Conservation (phyloP, 2,888 invertebrate genomes). For the Neoscelio sp. region DNA sequence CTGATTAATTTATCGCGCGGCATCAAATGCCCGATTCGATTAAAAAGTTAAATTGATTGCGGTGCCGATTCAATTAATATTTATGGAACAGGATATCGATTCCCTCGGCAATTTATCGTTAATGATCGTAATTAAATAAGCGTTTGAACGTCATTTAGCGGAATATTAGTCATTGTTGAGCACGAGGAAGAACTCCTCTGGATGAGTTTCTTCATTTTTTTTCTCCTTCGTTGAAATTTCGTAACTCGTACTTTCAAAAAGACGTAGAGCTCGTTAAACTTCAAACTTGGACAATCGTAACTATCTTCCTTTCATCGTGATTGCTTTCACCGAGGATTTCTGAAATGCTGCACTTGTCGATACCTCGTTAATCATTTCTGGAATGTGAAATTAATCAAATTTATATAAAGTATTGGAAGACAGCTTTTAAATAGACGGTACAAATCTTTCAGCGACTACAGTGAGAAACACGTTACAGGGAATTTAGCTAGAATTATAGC, state of each 20-base stretch:
- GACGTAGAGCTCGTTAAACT: not conserved
- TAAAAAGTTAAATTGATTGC: conserved; percentile 30
- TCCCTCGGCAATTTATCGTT: conserved; percentile 6
- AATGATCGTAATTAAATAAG: conserved; percentile 28
- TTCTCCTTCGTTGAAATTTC: conserved; percentile 17
- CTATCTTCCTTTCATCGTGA: not conserved
- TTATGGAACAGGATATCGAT: conserved; percentile 8
- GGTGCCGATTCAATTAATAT: conserved; percentile 10
- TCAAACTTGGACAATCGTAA: conserved; percentile 8
- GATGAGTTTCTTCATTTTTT: no score
- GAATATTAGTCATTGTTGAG: conserved; percentile 13
- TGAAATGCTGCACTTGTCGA: no score
- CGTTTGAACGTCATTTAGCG: not conserved
- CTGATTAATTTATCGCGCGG: not conserved
- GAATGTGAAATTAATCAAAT: no score
- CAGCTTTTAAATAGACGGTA: no score
- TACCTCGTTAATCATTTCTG: no score
- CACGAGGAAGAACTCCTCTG: not conserved
- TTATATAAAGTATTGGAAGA: no score
- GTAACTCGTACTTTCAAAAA: conserved; percentile 18
- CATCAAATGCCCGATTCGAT: conserved; percentile 17
- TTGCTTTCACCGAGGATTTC: conserved; percentile 6
- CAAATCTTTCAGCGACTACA: no score
- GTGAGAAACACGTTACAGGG: no score
- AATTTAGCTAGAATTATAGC: no score